phyloP scores from a whole-genome alignment of 2,797 vertebrate species.

The Mormyrops boulengeri region DNA sequence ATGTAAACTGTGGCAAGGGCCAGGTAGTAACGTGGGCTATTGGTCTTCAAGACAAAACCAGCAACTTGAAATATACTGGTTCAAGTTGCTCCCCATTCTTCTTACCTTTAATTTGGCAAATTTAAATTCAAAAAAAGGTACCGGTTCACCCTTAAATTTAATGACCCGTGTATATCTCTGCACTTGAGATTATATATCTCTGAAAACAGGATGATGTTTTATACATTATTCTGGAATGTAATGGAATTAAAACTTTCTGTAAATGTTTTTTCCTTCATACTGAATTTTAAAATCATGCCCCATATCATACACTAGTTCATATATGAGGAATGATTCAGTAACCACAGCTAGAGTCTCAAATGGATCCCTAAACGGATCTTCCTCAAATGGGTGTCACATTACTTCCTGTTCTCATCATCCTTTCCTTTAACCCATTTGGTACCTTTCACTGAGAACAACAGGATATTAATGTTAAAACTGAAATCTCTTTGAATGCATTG shows the following conservation, averaged over 20 bases:
- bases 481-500: constrained; percentile 5
- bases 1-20: not conserved
- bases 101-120: not conserved
- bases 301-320: not conserved
- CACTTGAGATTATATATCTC: not conserved
- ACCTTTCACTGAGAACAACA: not conserved
- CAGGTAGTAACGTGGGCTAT: not conserved
- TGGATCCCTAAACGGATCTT: not conserved
- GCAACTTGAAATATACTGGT: not conserved
- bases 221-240: not conserved
- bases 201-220: not conserved
- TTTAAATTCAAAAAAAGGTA: not conserved
- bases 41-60: not conserved
- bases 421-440: not conserved
- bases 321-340: not conserved
- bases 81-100: not conserved
- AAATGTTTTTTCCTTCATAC: not conserved
- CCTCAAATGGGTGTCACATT: not conserved
- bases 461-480: not conserved
- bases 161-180: not conserved
- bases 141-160: not conserved
- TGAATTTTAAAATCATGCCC: not conserved
- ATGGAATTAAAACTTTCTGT: not conserved
- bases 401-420: not conserved
- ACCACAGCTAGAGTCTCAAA: not conserved